A percentile compares a stretch with the other conserved stretches of the same genome.
phyloP scores from a whole-genome alignment of 1,140 invertebrate species.

The Rhizoglyphus robini region DNA sequence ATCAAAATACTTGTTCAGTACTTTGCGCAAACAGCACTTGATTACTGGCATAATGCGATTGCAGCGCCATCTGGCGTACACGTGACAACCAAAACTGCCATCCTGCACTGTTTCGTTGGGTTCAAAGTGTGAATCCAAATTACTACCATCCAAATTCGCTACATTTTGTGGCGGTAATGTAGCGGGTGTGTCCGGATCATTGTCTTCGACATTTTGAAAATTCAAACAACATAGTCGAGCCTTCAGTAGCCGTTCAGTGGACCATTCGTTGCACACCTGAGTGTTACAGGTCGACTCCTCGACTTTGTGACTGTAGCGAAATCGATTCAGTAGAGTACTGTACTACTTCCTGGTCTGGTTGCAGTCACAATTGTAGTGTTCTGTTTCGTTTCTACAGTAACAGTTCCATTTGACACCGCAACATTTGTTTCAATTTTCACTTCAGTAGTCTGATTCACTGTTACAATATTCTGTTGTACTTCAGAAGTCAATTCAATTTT shows the following conservation, averaged over 20 bases:
- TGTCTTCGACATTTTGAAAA: not conserved
- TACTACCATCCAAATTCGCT: not conserved
- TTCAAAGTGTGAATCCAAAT: not conserved
- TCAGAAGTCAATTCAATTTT: not conserved
- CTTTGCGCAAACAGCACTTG: not conserved
- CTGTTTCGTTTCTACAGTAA: no score
- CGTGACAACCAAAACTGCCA: not conserved
- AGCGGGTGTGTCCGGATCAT: not conserved
- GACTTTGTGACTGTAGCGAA: no score
- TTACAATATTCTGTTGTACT: not conserved
- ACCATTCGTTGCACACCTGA: conserved; percentile 20
- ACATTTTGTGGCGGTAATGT: not conserved
- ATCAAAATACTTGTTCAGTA: conserved; percentile 1
- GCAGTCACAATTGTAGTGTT: no score
- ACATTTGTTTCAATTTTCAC: not conserved
- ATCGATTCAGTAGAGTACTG: no score
- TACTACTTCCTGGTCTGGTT: no score
- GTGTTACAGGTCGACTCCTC: no score
- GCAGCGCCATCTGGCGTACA: not conserved
- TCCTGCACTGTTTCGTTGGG: not conserved
- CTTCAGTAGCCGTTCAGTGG: conserved; percentile 5
- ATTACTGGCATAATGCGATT: not conserved
- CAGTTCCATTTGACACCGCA: no score
- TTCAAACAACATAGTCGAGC: conserved; percentile 19
- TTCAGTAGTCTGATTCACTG: not conserved